Evolutionary conservation across 2,888 invertebrate genomes (phyloP), one percentile per base, ranked within the genome.

Genomic region (Epinotia bilunana): DNA sequence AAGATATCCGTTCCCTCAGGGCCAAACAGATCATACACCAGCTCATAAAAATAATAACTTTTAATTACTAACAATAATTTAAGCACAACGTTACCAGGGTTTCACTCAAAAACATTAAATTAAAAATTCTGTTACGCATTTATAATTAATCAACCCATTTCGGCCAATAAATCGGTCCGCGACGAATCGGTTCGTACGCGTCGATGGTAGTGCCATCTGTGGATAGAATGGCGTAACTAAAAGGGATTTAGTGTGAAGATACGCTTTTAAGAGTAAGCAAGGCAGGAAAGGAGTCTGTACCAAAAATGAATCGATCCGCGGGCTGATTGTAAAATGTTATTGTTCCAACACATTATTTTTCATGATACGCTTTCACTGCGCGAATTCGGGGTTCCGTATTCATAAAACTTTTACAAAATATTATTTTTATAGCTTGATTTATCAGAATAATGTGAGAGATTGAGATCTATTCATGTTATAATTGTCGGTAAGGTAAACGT

Each of bases 121-220:
- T 75, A 65, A 75, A 72, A 72, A 75, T 75, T 72, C 69, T 69
- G 74, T 33, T 70, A 79, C 78, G 78, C 78, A 80, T 79, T 80
- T 80, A 74, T 74, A 71, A 81, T 83, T 86, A 84, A 87, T 86
- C 84, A 86, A 83, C 79, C 82, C 83, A 82, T 83, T 88, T 84
- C 83, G 78, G 82, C 79, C 81, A 86, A 84, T 91, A 91, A 91
- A 91, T 91, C 86, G 85, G 79, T 77, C 83, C 86, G 87, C 80
- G 85, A 80, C 88, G 87, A 90, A 91, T 88, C 83, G 69, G 33
- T 33, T 60, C 49, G 53, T 55, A 18, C 18, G 28, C 18, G 23
- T 23, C 58, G 57, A 57, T 43, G 58, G 23, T 39, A 4, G 9
- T 57, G 57, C 11, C 28, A 13, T 57, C 28, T 65, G 11, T 39